These are phyloP conservation scores for Bombus huntii DNA, from an alignment of 1,140 invertebrate genomes.

Conservation along the genomic window DNA sequence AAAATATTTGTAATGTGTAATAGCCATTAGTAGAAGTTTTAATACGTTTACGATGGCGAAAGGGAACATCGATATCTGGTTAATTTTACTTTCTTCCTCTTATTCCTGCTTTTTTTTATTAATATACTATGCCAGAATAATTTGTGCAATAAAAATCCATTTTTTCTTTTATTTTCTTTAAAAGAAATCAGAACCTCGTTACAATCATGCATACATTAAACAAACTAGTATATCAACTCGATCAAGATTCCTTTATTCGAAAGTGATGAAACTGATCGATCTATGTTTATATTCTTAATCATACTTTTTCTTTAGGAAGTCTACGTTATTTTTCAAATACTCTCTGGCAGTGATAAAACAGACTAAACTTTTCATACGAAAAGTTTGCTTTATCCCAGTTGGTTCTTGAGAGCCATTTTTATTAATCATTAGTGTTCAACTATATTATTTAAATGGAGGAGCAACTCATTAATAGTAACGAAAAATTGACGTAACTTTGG, in stretches of 20 bases:
- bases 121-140: not conserved
- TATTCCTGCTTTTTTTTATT: not conserved
- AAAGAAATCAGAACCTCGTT: not conserved
- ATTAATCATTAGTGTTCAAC: not conserved
- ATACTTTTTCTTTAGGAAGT: conserved; percentile 1
- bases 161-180: not conserved
- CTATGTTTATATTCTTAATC: conserved; percentile 1
- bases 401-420: conserved; percentile 22
- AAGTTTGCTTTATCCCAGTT: conserved; percentile 40
- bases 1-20: conserved; percentile 56
- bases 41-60: conserved; percentile 63
- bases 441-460: not conserved
- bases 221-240: not conserved
- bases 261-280: not conserved
- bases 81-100: conserved; percentile 5
- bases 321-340: conserved; percentile 16
- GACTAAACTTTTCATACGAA: conserved; percentile 16
- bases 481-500: not conserved
- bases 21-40: conserved; percentile 46
- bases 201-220: not conserved
- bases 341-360: conserved; percentile 61
- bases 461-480: not conserved
- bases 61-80: conserved; percentile 52
- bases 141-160: not conserved
- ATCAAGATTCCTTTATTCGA: not conserved